Evolutionary conservation across 2,797 vertebrate species (phyloP).

Genomic region (Basileuterus tristriatus): DNA sequence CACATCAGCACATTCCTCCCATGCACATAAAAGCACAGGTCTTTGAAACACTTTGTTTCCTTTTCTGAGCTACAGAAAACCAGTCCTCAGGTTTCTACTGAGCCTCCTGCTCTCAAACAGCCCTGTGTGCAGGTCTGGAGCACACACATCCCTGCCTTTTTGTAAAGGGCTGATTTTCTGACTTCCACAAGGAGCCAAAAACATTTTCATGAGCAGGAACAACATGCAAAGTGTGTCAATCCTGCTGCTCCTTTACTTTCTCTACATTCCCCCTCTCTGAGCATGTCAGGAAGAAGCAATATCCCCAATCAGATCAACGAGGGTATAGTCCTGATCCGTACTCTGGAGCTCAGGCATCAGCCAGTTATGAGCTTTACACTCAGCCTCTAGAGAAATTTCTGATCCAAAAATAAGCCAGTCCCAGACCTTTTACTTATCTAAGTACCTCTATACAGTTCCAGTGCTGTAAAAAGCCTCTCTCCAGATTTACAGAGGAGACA

Average conservation of each 20-base stretch:
- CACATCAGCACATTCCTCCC: accelerated
- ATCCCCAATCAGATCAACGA: accelerated
- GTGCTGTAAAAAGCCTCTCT: not conserved
- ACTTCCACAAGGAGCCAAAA: not conserved
- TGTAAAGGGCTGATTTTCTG: not conserved
- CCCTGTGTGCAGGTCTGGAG: accelerated
- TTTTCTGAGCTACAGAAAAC: not conserved
- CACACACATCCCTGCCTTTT: not conserved
- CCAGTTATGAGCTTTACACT: not conserved
- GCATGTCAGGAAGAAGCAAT: not conserved
- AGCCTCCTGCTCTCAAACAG: not conserved
- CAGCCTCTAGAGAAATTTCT: not conserved
- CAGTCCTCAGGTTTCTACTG: not conserved
- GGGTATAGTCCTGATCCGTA: accelerated
- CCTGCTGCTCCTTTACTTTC: not conserved
- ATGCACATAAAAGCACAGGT: not conserved
- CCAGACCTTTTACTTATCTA: not conserved
- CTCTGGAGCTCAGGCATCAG: not conserved
- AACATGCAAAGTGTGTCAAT: not conserved
- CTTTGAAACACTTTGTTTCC: not conserved
- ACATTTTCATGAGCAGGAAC: not conserved
- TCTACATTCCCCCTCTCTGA: not conserved
- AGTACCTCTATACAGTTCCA: not conserved
- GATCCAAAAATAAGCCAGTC: not conserved
- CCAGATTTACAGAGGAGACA: not conserved